phyloP scores from a whole-genome alignment of 2,888 invertebrate species.

The Pycnomerus fuliginosus region DNA sequence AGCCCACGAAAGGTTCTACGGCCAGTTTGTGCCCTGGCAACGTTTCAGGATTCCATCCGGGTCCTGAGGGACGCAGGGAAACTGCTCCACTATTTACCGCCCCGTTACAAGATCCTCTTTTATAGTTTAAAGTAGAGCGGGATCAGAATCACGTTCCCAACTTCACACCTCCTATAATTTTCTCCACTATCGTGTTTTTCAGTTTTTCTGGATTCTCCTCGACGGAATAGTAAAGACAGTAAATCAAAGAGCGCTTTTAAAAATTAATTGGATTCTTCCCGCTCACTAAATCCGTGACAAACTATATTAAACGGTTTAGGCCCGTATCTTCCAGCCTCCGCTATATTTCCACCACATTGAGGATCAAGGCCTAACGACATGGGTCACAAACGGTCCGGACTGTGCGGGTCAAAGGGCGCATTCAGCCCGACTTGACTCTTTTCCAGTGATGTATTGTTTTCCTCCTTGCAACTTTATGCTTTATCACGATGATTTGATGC shows the following conservation, averaged over 20 bases:
- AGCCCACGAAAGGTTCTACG: too few relatives aligned
- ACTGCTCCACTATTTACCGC: conserved; percentile 29
- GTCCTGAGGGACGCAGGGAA: conserved; percentile 16
- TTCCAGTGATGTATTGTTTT: conserved; percentile 12
- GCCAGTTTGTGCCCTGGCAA: conserved; percentile 22
- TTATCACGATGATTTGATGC: conserved; percentile 17
- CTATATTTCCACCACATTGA: conserved; percentile 18
- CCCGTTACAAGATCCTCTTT: conserved; percentile 33
- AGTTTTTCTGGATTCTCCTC: too few relatives aligned
- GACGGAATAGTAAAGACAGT: too few relatives aligned
- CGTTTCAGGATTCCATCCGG: conserved; percentile 23
- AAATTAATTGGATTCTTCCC: conserved; percentile 20
- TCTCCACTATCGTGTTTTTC: conserved; percentile 17
- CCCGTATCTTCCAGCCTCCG: conserved; percentile 10
- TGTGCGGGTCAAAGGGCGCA: conserved; percentile 27
- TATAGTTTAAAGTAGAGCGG: conserved; percentile 34
- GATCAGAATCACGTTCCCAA: conserved; percentile 30
- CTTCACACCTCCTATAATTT: conserved; percentile 26
- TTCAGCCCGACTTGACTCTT: conserved; percentile 3
- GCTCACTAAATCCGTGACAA: conserved; percentile 16
- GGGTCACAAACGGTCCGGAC: conserved; percentile 18
- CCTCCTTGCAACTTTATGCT: conserved; percentile 10
- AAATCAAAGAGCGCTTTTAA: too few relatives aligned
- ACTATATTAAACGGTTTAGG: conserved; percentile 16
- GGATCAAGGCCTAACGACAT: conserved; percentile 13